phyloP scores from a whole-genome alignment of 2,888 invertebrate genomes.

The Clistopyga incitator region DNA sequence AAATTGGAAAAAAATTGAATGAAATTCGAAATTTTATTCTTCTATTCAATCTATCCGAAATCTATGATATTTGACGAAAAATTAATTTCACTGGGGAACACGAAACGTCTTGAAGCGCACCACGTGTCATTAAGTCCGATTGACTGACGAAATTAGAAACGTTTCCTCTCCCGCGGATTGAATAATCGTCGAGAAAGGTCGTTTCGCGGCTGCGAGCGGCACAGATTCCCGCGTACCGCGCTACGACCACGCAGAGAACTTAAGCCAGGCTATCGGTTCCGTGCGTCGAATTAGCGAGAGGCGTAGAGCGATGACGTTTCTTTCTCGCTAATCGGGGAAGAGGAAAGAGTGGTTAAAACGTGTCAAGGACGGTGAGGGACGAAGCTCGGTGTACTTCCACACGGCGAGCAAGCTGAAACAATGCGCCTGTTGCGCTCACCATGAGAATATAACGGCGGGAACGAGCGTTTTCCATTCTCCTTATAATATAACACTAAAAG shows the following conservation, averaged over 20 bases:
- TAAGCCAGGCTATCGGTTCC: constrained; percentile 3
- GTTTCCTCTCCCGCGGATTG: constrained; percentile 43
- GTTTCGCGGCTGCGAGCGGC: constrained; percentile 25
- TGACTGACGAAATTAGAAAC: constrained; percentile 56
- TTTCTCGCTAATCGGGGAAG: constrained; percentile 52
- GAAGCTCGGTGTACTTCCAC: background rate
- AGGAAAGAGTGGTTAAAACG: constrained; percentile 64
- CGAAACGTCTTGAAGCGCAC: background rate
- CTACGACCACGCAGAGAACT: too few relatives aligned
- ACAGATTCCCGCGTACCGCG: background rate
- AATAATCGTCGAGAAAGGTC: constrained; percentile 62
- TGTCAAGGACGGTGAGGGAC: constrained; percentile 68
- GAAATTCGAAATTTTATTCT: too few relatives aligned
- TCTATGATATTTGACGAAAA: too few relatives aligned
- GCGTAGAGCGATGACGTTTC: constrained; percentile 28
- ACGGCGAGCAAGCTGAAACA: background rate
- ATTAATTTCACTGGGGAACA: too few relatives aligned
- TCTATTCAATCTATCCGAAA: too few relatives aligned
- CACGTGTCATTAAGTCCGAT: background rate
- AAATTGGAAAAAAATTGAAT: too few relatives aligned
- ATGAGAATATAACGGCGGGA: constrained; percentile 1
- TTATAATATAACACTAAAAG: constrained; percentile 8
- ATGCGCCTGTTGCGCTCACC: background rate
- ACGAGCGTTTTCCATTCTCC: background rate
- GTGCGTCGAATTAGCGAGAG: constrained; percentile 7